These are phyloP conservation scores for Anableps anableps DNA, from an alignment of 2,797 vertebrate species.

Conservation along the genomic window DNA sequence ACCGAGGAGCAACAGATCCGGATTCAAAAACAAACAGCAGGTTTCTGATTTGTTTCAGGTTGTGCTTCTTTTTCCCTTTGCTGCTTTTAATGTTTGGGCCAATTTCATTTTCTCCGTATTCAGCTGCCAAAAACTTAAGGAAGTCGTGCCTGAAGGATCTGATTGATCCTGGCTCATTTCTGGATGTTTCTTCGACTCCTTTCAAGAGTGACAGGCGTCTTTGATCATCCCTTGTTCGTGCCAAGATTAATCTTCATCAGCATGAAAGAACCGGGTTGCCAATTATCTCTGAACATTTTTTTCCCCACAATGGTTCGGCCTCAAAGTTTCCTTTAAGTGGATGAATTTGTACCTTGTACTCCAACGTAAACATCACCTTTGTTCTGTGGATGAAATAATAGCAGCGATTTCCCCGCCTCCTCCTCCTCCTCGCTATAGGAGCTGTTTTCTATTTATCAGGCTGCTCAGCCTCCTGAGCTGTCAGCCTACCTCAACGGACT, in stretches of 20 bases:
- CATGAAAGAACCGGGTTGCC: conserved; percentile 47
- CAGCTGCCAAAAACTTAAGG: neutral
- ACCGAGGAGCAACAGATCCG: neutral
- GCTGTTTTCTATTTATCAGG: conserved; percentile 66
- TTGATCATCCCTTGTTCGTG: conserved; percentile 53
- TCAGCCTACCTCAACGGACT: conserved; percentile 53
- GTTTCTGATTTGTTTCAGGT: neutral
- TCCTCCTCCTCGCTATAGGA: conserved; percentile 34
- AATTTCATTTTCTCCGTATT: conserved; percentile 9
- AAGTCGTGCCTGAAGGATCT: conserved; percentile 21
- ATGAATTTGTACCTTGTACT: conserved; percentile 28
- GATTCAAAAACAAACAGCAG: conserved; percentile 1
- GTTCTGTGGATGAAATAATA: conserved; percentile 44
- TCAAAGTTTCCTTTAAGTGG: conserved; percentile 22
- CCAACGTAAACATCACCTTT: conserved; percentile 19
- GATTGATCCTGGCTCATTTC: conserved; percentile 16
- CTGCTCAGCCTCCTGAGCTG: conserved; percentile 51
- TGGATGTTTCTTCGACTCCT: conserved; percentile 28
- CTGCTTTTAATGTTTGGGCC: neutral
- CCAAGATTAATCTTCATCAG: conserved; percentile 62
- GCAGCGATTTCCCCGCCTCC: conserved; percentile 16
- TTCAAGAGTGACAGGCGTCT: conserved; percentile 36
- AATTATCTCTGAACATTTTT: conserved; percentile 46
- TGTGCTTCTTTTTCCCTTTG: neutral
- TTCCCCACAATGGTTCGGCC: conserved; percentile 6